Conservation (phyloP, 2,113 vertebrate genomes). For the Sclerurus mexicanus region DNA sequence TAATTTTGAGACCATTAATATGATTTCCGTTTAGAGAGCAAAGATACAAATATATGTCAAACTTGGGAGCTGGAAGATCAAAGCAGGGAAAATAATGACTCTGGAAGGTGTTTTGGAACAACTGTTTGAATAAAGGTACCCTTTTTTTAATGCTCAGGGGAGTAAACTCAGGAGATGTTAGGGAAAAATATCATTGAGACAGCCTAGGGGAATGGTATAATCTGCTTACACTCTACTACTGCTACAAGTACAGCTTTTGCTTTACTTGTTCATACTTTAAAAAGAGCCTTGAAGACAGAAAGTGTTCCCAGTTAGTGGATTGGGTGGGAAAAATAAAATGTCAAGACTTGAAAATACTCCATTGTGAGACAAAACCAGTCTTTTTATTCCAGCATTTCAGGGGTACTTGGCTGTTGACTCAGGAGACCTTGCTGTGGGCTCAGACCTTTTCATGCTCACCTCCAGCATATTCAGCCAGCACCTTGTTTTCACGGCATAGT, state of each 20-base stretch:
- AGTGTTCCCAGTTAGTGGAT: neutral
- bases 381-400: neutral
- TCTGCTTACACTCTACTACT: neutral
- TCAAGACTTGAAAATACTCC: neutral
- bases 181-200: neutral
- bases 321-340: neutral
- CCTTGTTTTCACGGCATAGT: neutral
- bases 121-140: neutral
- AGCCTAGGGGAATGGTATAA: neutral
- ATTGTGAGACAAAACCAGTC: neutral
- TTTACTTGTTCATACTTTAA: neutral
- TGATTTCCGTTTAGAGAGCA: neutral
- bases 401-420: neutral
- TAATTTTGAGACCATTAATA: neutral
- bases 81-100: neutral
- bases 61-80: neutral
- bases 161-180: neutral
- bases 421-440: neutral
- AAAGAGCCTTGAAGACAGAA: neutral
- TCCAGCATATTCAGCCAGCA: neutral
- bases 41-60: neutral
- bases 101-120: neutral
- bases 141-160: neutral
- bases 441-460: neutral
- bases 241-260: neutral